Percentiles rank a stretch among this genome's conserved stretches.
Conservation (phyloP, 1,140 invertebrate species). For the Drosophila novamexicana region DNA sequence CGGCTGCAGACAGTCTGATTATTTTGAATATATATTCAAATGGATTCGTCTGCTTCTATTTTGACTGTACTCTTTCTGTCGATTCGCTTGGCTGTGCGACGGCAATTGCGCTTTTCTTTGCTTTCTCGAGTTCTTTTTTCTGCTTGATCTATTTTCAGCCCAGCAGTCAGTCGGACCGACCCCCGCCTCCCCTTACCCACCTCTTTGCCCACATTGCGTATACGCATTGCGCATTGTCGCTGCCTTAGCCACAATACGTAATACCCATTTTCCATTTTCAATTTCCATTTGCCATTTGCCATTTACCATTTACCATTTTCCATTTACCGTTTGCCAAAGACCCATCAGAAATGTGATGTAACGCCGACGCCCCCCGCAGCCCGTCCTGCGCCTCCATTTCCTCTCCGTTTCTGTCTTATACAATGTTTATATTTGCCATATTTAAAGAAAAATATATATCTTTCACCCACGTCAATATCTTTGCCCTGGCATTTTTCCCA, state of each 20-base stretch:
- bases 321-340: constrained; percentile 23
- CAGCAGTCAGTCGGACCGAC: constrained; percentile 13
- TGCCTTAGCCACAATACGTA: constrained; percentile 20
- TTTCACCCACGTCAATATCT: constrained; percentile 16
- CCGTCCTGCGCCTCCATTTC: neutral
- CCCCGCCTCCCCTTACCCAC: neutral
- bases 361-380: neutral
- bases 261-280: constrained; percentile 32
- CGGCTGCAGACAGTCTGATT: constrained; percentile 13
- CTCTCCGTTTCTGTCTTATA: neutral
- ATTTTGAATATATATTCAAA: constrained; percentile 6
- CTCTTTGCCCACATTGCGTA: constrained; percentile 46
- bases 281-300: constrained; percentile 31
- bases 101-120: constrained; percentile 55
- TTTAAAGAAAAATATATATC: neutral
- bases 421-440: constrained; percentile 28
- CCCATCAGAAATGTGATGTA: constrained; percentile 57
- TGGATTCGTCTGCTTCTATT: neutral
- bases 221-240: constrained; percentile 53
- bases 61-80: constrained; percentile 33
- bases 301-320: constrained; percentile 3
- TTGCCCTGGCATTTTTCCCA: neutral
- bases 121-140: constrained; percentile 37
- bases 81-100: constrained; percentile 33
- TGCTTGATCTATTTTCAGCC: constrained; percentile 77